These are phyloP conservation scores for Zophobas morio DNA, from an alignment of 1,140 invertebrate species.

Conservation along the genomic window DNA sequence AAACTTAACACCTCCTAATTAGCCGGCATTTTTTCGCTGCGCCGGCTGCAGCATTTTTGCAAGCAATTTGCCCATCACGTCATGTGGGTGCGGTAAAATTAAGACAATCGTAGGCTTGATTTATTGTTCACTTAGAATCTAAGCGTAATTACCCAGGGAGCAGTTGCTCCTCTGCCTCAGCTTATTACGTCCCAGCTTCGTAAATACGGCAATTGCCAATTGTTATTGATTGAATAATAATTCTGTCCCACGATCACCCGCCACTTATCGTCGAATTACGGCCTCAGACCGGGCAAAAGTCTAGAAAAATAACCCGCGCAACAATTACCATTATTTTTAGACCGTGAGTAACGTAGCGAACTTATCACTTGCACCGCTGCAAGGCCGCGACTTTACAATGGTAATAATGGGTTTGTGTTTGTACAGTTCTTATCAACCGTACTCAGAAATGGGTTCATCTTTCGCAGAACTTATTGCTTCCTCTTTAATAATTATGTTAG, in stretches of 20 bases:
- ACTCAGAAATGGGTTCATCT: conserved; percentile 3
- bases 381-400: conserved; percentile 1
- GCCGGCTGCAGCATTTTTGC: conserved; percentile 18
- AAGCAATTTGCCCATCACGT: conserved; percentile 29
- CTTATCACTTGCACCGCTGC: conserved; percentile 21
- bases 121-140: conserved; percentile 51
- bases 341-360: not conserved
- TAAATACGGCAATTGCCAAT: conserved; percentile 15
- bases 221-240: conserved; percentile 17
- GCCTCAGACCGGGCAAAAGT: not conserved
- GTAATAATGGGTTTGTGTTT: not conserved
- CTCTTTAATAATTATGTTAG: conserved; percentile 26
- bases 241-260: not conserved
- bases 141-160: conserved; percentile 51
- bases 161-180: conserved; percentile 20
- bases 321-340: conserved; percentile 32
- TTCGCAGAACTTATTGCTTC: conserved; percentile 10
- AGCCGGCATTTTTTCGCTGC: not conserved
- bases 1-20: not conserved
- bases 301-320: not conserved
- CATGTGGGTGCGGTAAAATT: conserved; percentile 48
- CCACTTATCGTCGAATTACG: not conserved
- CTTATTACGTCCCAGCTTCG: conserved; percentile 31
- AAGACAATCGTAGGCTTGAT: conserved; percentile 56
- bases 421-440: not conserved